phyloP scores from a whole-genome alignment of 2,888 invertebrate genomes.

The Tipula helvola region DNA sequence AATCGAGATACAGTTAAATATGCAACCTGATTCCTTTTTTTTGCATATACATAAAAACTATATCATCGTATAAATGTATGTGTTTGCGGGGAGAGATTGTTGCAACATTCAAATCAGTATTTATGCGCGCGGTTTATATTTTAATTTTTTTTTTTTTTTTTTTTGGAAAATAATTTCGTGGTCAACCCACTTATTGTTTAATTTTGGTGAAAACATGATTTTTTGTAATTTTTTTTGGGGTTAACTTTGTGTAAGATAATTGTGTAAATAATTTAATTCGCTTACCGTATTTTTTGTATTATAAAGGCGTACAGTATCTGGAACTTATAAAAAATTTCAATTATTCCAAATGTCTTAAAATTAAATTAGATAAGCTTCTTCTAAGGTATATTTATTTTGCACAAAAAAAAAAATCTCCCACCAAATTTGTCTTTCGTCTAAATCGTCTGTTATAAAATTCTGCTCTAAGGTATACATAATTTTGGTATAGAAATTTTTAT shows the following conservation, averaged over 20 bases:
- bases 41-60: background rate
- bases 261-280: background rate
- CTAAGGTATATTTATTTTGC: too few relatives aligned
- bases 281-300: background rate
- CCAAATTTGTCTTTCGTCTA: background rate
- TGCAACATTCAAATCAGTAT: background rate
- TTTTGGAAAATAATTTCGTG: background rate
- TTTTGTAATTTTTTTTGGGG: background rate
- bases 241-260: background rate
- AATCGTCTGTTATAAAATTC: background rate
- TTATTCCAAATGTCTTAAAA: background rate
- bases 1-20: background rate
- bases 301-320: background rate
- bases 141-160: background rate
- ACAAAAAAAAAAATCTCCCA: background rate
- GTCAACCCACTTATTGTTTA: background rate
- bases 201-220: background rate
- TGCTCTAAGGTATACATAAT: background rate
- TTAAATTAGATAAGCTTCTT: background rate
- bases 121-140: background rate
- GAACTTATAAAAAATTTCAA: background rate
- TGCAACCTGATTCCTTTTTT: constrained; percentile 4
- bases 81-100: background rate
- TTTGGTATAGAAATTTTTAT: background rate
- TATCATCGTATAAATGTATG: background rate